Conservation (phyloP, 37 sponge, comb jelly and placozoan species). For the Aphrocallistes beatrix region DNA sequence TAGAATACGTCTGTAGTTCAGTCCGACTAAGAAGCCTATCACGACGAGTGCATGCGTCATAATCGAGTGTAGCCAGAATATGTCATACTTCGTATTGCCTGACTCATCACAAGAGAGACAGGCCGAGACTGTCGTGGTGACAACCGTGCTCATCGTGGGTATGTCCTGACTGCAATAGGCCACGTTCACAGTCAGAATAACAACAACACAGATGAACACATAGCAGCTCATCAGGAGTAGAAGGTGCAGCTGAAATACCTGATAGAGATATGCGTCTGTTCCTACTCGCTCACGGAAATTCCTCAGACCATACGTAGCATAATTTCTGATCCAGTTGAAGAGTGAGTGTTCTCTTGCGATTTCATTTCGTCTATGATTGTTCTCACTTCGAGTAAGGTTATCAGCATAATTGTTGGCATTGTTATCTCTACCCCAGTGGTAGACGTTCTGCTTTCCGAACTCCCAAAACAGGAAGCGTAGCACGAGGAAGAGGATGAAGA, state of each 20-base stretch:
- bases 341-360: background rate
- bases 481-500: background rate
- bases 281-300: background rate
- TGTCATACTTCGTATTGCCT: background rate
- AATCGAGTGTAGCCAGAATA: background rate
- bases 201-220: background rate
- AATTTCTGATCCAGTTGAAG: background rate
- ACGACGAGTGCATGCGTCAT: background rate
- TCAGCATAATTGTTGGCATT: background rate
- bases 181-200: background rate
- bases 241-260: background rate
- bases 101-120: background rate
- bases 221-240: background rate
- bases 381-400: background rate
- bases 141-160: background rate
- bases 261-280: background rate
- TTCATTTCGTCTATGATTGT: background rate
- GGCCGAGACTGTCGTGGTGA: background rate
- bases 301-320: background rate
- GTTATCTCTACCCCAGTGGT: background rate
- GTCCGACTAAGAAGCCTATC: background rate
- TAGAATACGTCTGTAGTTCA: constrained; percentile 7
- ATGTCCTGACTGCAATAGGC: background rate
- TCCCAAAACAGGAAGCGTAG: background rate
- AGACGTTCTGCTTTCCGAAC: background rate